phyloP scores from a whole-genome alignment of 2,113 vertebrate genomes.

The Salvator merianae region DNA sequence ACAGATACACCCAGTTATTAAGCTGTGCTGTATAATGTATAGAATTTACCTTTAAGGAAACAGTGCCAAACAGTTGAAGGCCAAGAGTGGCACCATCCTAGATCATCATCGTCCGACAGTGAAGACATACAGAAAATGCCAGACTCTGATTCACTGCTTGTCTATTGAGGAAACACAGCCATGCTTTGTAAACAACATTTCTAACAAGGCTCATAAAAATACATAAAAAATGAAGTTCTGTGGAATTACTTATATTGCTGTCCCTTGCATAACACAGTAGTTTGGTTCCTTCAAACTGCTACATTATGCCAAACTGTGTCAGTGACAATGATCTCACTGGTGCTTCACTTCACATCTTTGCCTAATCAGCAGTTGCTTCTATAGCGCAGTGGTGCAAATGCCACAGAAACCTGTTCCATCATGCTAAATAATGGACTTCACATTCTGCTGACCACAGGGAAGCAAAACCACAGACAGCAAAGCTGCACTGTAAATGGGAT shows the following conservation, averaged over 20 bases:
- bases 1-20: not conserved
- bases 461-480: too few species aligned
- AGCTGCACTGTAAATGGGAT: too few species aligned
- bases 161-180: slow-evolving; percentile 72
- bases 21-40: not conserved
- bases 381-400: too few species aligned
- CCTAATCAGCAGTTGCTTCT: too few species aligned
- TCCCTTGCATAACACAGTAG: too few species aligned
- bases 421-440: too few species aligned
- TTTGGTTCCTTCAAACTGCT: too few species aligned
- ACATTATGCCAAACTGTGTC: too few species aligned
- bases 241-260: not conserved
- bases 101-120: slow-evolving; percentile 96
- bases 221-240: not conserved
- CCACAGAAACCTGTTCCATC: too few species aligned
- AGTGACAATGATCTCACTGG: too few species aligned
- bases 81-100: slow-evolving; percentile 98
- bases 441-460: too few species aligned
- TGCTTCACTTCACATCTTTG: too few species aligned
- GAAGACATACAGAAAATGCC: slow-evolving; percentile 97
- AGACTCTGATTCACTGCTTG: slow-evolving; percentile 94
- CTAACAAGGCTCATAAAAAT: not conserved
- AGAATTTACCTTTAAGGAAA: slow-evolving; percentile 91
- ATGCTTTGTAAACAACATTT: not conserved
- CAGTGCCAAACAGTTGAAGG: slow-evolving; percentile 96